These are phyloP conservation scores for Potorous gilbertii DNA, from an alignment of 2,797 vertebrate species.

Conservation along the genomic window DNA sequence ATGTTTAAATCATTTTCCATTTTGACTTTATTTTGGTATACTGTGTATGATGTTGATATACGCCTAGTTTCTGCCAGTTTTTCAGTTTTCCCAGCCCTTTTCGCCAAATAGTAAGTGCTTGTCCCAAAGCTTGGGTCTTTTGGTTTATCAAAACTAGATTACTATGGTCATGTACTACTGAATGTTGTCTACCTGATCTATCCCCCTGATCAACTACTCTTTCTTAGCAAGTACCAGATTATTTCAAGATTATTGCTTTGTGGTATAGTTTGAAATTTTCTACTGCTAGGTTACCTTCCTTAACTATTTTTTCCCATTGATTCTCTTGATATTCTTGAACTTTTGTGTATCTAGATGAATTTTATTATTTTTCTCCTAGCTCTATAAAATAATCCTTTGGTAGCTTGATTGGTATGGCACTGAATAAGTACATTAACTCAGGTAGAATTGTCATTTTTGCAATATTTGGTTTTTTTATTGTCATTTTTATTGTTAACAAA, in stretches of 20 bases:
- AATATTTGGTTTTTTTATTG: background rate
- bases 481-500: background rate
- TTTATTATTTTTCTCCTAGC: background rate
- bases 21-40: background rate
- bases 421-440: background rate
- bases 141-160: background rate
- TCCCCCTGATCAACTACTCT: background rate
- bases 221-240: background rate
- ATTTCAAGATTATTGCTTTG: background rate
- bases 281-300: background rate
- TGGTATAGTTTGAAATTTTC: background rate
- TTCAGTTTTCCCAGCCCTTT: background rate
- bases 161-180: background rate
- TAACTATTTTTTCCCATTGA: background rate
- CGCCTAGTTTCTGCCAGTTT: background rate
- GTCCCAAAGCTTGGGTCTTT: background rate
- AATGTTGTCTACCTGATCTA: background rate
- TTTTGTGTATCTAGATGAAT: background rate
- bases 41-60: background rate
- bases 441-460: background rate
- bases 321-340: background rate
- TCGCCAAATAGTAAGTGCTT: background rate
- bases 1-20: background rate
- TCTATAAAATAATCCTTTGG: background rate
- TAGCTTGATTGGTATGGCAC: background rate